Percentiles rank a stretch among this genome's conserved stretches.
phyloP scores from a whole-genome alignment of 2,113 vertebrate species.

The Erythrocebus patas region DNA sequence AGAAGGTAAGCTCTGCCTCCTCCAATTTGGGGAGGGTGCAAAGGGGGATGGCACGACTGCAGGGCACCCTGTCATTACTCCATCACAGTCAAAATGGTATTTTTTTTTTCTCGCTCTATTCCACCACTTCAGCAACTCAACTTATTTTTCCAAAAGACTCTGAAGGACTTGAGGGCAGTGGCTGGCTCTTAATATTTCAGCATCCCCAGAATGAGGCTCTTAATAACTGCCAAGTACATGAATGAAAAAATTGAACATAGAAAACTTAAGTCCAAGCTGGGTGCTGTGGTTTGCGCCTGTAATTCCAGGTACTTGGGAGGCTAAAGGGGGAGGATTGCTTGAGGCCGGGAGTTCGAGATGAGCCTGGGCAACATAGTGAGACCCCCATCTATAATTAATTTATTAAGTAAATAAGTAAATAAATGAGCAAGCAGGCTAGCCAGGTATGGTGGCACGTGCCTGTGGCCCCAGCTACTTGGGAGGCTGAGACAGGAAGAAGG shows the following conservation, averaged over 20 bases:
- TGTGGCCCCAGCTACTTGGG: neutral
- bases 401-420: no score
- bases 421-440: no score
- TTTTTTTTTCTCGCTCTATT: neutral
- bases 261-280: neutral
- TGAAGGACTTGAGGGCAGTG: neutral
- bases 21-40: neutral
- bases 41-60: fast-evolving
- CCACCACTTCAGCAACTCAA: neutral
- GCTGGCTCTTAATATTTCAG: neutral
- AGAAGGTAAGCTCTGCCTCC: neutral
- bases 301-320: neutral
- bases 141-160: neutral
- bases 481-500: neutral
- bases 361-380: neutral
- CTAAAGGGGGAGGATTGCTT: neutral
- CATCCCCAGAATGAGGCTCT: neutral
- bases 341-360: neutral
- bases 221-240: neutral
- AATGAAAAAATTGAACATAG: neutral
- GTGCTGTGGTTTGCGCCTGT: neutral
- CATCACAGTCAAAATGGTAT: neutral
- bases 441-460: no score
- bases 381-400: neutral
- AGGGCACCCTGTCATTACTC: neutral